Evolutionary conservation across 2,888 invertebrate genomes (phyloP).

Genomic region (Capitulum mitella): DNA sequence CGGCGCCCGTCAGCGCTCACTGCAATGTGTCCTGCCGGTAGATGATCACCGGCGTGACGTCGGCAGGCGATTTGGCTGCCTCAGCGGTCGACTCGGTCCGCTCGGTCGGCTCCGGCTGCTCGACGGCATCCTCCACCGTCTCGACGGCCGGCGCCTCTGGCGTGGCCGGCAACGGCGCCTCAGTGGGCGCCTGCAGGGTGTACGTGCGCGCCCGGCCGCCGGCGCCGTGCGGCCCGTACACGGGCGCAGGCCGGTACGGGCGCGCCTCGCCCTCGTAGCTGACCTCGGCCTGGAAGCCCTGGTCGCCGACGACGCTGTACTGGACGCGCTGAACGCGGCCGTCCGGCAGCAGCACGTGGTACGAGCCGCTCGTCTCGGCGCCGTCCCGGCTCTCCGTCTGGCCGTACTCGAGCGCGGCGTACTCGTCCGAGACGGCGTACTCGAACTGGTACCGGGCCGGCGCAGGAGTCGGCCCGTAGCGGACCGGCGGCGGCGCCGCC

Average conservation of each 20-base stretch:
- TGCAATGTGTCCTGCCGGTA: background rate
- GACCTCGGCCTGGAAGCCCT: background rate
- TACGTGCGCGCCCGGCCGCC: background rate
- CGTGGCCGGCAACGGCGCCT: background rate
- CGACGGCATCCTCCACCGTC: background rate
- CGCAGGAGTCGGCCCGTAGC: background rate
- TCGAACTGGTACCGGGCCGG: background rate
- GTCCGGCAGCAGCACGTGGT: conserved; percentile 10
- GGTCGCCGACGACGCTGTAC: background rate
- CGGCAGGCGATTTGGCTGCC: background rate
- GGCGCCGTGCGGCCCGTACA: background rate
- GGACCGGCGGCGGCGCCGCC: background rate
- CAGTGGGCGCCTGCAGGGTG: background rate
- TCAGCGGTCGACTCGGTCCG: background rate
- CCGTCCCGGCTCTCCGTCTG: background rate
- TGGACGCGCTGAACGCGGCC: background rate
- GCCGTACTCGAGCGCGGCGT: background rate
- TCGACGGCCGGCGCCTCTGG: background rate
- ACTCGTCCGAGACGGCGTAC: background rate
- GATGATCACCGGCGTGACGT: background rate
- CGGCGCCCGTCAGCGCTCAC: background rate
- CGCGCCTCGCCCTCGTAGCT: background rate
- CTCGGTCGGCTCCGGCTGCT: background rate
- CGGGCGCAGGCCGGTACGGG: background rate
- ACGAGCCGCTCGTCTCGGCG: background rate